phyloP scores from a whole-genome alignment of 2,113 vertebrate genomes.

The Uropsilus gracilis region DNA sequence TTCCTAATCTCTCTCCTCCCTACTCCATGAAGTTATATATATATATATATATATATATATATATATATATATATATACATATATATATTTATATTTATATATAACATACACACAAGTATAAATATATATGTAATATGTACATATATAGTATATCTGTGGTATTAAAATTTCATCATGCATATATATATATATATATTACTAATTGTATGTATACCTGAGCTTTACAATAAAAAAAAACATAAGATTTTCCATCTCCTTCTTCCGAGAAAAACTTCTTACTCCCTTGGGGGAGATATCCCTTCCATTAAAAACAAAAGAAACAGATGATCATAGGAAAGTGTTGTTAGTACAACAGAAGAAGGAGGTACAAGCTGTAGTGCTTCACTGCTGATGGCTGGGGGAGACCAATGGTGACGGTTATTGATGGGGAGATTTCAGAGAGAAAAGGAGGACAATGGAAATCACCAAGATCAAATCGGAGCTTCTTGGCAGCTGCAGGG shows the following conservation, averaged over 20 bases:
- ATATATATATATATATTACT: background rate
- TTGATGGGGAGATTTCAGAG: background rate
- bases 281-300: background rate
- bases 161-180: no score
- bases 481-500: background rate
- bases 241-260: background rate
- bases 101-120: no score
- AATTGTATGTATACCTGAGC: background rate
- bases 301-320: background rate
- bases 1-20: background rate
- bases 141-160: no score
- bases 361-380: background rate
- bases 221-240: constrained; percentile 20
- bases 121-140: no score
- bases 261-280: background rate
- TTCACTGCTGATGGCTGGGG: accelerated
- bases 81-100: no score
- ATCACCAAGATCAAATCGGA: background rate
- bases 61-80: no score
- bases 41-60: no score
- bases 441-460: background rate
- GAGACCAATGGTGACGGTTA: background rate
- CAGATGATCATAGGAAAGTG: background rate
- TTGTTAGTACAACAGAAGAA: background rate
- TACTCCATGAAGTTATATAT: background rate